Conservation (phyloP, 2,797 vertebrate species). For the Cryptoblepharus egeriae region DNA sequence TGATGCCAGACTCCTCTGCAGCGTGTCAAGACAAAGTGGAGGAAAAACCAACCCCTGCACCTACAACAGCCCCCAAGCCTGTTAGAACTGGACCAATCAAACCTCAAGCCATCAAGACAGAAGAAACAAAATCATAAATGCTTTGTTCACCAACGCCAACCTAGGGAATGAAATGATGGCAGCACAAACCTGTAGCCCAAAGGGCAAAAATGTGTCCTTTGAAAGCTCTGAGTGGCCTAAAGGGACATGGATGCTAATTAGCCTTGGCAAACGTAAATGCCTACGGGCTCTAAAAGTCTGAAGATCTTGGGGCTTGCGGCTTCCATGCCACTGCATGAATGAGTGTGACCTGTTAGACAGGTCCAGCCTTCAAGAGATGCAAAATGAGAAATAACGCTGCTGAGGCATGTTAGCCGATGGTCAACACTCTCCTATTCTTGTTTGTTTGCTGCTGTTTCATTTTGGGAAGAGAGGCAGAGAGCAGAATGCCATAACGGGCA, state of each 20-base stretch:
- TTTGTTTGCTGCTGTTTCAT: constrained; percentile 57
- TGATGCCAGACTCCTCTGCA: constrained; percentile 71
- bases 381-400: not conserved
- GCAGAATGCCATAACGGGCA: constrained; percentile 70
- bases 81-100: constrained; percentile 99
- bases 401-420: not conserved
- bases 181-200: constrained; percentile 40
- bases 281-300: constrained; percentile 29
- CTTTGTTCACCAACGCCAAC: constrained; percentile 28
- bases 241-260: constrained; percentile 11
- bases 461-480: constrained; percentile 60
- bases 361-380: constrained; percentile 42
- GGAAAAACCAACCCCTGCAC: constrained; percentile 78
- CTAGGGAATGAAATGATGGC: constrained; percentile 46
- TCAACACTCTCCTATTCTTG: constrained; percentile 45
- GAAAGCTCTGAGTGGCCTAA: constrained; percentile 34
- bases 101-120: constrained; percentile 98
- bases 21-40: constrained; percentile 84
- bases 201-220: constrained; percentile 35
- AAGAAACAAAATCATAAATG: constrained; percentile 92
- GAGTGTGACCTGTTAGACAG: not conserved
- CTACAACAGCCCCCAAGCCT: constrained; percentile 84
- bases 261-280: constrained; percentile 33
- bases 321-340: constrained; percentile 44
- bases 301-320: constrained; percentile 48